phyloP scores from a whole-genome alignment of 2,113 vertebrate genomes.

The Riparia riparia region DNA sequence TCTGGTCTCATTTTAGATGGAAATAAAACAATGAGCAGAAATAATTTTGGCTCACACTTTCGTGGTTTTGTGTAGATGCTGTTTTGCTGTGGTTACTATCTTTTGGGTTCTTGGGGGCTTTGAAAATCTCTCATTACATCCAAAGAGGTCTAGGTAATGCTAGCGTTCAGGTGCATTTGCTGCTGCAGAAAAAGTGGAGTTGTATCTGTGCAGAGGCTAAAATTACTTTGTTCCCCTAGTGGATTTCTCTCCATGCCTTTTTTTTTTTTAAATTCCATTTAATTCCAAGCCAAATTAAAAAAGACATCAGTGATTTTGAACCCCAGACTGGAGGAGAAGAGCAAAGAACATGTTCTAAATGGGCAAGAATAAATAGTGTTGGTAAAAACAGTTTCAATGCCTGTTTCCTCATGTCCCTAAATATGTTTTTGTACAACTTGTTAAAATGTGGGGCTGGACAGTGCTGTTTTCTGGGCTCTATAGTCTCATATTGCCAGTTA shows the following conservation, averaged over 20 bases:
- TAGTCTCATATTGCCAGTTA: neutral
- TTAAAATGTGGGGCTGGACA: neutral
- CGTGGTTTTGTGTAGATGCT: neutral
- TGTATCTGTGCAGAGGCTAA: neutral
- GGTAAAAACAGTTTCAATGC: neutral
- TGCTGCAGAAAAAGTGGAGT: neutral
- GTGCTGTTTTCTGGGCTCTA: neutral
- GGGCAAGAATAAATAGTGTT: neutral
- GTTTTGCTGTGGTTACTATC: neutral
- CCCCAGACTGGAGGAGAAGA: neutral
- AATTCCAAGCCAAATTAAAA: neutral
- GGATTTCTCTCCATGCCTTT: fast-evolving
- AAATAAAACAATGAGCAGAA: neutral
- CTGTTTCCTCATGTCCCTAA: neutral
- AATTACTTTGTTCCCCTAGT: neutral
- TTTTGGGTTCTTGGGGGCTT: neutral
- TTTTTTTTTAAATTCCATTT: neutral
- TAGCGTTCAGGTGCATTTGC: neutral
- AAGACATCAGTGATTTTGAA: neutral
- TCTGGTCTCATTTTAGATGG: neutral
- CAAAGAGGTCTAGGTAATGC: neutral
- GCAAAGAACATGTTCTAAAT: neutral
- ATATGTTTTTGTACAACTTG: neutral
- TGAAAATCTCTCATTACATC: neutral
- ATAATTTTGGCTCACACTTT: neutral